Evolutionary conservation across 2,113 vertebrate species (phyloP), one percentile per base, ranked within the genome.

Genomic region (Anhinga anhinga): DNA sequence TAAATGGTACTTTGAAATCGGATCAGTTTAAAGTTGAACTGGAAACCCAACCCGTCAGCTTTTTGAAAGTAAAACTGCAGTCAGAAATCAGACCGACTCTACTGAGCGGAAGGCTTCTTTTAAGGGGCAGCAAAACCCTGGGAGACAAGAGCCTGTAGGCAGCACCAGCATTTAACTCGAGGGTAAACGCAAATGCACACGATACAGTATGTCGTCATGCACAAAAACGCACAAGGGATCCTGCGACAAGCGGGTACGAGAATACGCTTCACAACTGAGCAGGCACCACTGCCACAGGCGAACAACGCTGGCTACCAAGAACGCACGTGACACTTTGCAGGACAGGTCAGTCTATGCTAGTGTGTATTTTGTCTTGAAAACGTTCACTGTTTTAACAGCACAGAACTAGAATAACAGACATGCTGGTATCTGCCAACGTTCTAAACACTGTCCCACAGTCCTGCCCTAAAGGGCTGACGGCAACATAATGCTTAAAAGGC

Each of bases 151-250:
- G 55, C 25, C 55, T 52, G 18, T 10, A 21, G 38, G 4, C 55
- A 27, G 9, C 42, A 59, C 29, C 45, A 90, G 50, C 38, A 55
- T 44, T 86, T 27, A 62, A 52, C 55, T 56, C 42, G 26, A 1
- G 1, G 27, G 40, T 49, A 67, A 85, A 50, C 25, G 26, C 36
- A 88, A 90, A 76, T 3, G 20, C 38, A 66, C 10, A 67, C 10
- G n/a, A 7, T 11, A 27, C 2, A 2, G 2, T 32, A 29, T 2
- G 17, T 7, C 25, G 69, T 8, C 22, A n/a, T 0, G 4, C 11
- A 38, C 32, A 71, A n/a, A 32, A 79, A 49, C 5, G 55, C 63
- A 29, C 0, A 3, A 45, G 26, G 36, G 50, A 29, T 50, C 32
- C 42, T 77, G 59, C 32, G 50, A 70, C 13, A 30, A 16, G 12